These are phyloP conservation scores for Goniozus legneri DNA, from an alignment of 1,140 invertebrate species.

Conservation along the genomic window DNA sequence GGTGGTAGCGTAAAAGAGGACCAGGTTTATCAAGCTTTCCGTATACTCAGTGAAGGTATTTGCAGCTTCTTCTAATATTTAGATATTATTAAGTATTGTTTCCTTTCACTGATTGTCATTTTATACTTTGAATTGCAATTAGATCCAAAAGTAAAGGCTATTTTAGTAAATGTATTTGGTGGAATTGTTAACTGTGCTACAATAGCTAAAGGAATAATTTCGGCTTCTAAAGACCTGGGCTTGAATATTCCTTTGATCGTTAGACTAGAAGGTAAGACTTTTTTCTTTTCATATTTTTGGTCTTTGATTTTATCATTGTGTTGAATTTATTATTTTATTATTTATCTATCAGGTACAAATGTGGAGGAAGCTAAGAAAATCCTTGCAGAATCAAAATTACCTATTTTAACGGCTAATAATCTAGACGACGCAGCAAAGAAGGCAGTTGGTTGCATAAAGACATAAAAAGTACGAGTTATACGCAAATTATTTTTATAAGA, in stretches of 20 bases:
- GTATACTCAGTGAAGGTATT: constrained; percentile 59
- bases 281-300: constrained; percentile 20
- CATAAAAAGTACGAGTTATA: too few relatives aligned
- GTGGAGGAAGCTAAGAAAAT: constrained; percentile 67
- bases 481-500: constrained; percentile 18
- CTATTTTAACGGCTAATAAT: constrained; percentile 77
- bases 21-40: constrained; percentile 74
- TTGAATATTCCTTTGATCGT: constrained; percentile 89
- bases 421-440: constrained; percentile 91
- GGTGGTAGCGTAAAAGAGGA: constrained; percentile 73
- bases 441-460: constrained; percentile 65
- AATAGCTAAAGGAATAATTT: constrained; percentile 92
- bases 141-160: constrained; percentile 88
- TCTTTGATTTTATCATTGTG: constrained; percentile 1
- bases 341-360: constrained; percentile 63
- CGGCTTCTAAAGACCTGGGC: constrained; percentile 77
- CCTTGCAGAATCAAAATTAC: constrained; percentile 76
- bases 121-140: constrained; percentile 34
- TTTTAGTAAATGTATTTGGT: constrained; percentile 98
- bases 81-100: not conserved
- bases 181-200: constrained; percentile 98
- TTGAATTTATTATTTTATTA: constrained; percentile 8
- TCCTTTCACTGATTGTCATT: constrained; percentile 3
- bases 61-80: not conserved
- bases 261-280: constrained; percentile 83